Percentiles rank a stretch among this genome's conserved stretches.
Evolutionary conservation across 1,140 invertebrate species (phyloP).

Genomic region (Drosophila santomea): DNA sequence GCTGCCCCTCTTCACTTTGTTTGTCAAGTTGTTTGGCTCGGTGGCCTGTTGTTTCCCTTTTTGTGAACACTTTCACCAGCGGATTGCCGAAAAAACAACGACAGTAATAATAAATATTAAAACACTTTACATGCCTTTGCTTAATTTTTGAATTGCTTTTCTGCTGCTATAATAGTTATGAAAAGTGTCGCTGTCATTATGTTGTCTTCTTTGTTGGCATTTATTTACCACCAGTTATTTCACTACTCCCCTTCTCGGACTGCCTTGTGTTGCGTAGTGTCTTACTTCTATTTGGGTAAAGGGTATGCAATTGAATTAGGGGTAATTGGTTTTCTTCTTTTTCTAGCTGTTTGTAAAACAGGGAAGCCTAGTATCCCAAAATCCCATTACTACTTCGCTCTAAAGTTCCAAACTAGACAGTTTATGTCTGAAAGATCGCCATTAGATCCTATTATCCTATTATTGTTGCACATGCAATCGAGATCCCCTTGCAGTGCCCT

Average conservation of each 20-base stretch:
- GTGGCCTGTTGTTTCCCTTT: constrained; percentile 40
- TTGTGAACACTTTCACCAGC: constrained; percentile 51
- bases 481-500: constrained; percentile 17
- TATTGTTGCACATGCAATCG: constrained; percentile 1
- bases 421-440: neutral
- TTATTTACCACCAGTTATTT: constrained; percentile 27
- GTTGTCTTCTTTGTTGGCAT: constrained; percentile 13
- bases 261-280: neutral
- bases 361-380: too few relatives aligned
- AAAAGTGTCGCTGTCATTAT: constrained; percentile 44
- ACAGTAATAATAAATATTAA: constrained; percentile 53
- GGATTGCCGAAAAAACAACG: constrained; percentile 18
- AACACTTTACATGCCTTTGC: constrained; percentile 49
- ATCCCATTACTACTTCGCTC: too few relatives aligned
- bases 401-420: neutral
- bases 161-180: constrained; percentile 18
- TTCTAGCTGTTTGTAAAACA: too few relatives aligned
- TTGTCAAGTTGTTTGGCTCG: constrained; percentile 27
- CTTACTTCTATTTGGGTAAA: neutral
- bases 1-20: constrained; percentile 5
- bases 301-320: neutral
- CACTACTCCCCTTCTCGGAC: constrained; percentile 8
- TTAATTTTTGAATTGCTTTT: constrained; percentile 41
- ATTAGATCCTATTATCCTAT: neutral
- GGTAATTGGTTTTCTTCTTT: too few relatives aligned